Conservation (phyloP, 2,888 invertebrate genomes). For the Parnassius glacialis region DNA sequence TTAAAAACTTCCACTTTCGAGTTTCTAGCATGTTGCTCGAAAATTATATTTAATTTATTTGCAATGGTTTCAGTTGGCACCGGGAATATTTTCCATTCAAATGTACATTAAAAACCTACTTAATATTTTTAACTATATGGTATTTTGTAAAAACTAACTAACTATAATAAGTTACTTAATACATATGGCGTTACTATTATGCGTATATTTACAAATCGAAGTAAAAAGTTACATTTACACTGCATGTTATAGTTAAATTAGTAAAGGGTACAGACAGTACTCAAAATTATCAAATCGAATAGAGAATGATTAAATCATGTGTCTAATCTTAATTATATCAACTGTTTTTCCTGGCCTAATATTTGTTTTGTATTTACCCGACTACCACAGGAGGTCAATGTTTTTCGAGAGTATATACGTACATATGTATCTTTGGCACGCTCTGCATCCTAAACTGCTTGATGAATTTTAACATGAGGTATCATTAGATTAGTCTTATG, state of each 20-base stretch:
- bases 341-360: too few species aligned
- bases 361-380: too few species aligned
- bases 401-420: too few species aligned
- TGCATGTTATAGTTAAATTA: constrained; percentile 19
- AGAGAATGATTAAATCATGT: too few species aligned
- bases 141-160: constrained; percentile 58
- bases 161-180: constrained; percentile 68
- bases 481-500: too few species aligned
- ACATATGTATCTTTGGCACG: too few species aligned
- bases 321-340: too few species aligned
- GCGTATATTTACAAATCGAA: constrained; percentile 50
- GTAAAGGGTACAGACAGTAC: constrained; percentile 9
- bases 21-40: constrained; percentile 1
- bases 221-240: constrained; percentile 27
- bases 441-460: too few species aligned
- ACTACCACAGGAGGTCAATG: too few species aligned
- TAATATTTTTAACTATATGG: background rate
- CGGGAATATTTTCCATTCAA: constrained; percentile 42
- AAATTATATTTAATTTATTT: background rate
- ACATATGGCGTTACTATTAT: constrained; percentile 66
- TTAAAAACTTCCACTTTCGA: constrained; percentile 5
- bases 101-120: constrained; percentile 34
- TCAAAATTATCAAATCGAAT: background rate
- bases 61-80: constrained; percentile 50
- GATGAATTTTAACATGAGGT: too few species aligned